These are phyloP conservation scores for Prionace glauca DNA, from an alignment of 2,797 vertebrate species.

Conservation along the genomic window DNA sequence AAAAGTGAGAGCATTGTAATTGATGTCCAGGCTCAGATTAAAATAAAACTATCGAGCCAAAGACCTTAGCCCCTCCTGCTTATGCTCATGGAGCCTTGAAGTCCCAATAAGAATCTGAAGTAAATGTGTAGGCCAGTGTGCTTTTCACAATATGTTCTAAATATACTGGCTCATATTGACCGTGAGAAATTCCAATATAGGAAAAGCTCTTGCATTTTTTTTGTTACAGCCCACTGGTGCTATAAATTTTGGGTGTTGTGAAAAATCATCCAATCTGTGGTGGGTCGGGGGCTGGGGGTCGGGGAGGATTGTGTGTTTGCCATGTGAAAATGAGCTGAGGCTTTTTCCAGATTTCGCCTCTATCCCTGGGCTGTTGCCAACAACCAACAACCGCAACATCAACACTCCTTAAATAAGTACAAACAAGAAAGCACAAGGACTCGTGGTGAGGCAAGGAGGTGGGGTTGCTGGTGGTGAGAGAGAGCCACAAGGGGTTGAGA, in stretches of 20 bases:
- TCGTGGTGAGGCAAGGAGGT: not conserved
- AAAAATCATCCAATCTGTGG: not conserved
- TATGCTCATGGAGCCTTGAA: not conserved
- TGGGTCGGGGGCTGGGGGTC: not conserved
- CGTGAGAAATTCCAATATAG: not conserved
- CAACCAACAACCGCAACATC: not conserved
- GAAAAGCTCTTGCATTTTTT: not conserved
- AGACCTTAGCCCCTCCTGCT: not conserved
- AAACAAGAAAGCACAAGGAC: not conserved
- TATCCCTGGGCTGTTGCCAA: not conserved
- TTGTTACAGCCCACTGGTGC: not conserved
- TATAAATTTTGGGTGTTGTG: not conserved
- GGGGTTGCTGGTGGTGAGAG: too few species aligned
- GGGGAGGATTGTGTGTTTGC: not conserved
- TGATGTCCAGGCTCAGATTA: not conserved
- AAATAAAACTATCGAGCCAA: not conserved
- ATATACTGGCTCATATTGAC: slow-evolving; percentile 1
- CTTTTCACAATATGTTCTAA: not conserved
- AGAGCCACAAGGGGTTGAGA: not conserved
- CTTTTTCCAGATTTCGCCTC: not conserved
- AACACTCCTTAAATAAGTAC: not conserved
- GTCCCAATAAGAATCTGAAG: not conserved
- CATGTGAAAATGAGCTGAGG: not conserved
- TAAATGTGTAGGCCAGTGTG: not conserved
- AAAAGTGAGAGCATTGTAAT: not conserved